Conservation (phyloP, 2,797 vertebrate species). For the Mormyrops boulengeri region DNA sequence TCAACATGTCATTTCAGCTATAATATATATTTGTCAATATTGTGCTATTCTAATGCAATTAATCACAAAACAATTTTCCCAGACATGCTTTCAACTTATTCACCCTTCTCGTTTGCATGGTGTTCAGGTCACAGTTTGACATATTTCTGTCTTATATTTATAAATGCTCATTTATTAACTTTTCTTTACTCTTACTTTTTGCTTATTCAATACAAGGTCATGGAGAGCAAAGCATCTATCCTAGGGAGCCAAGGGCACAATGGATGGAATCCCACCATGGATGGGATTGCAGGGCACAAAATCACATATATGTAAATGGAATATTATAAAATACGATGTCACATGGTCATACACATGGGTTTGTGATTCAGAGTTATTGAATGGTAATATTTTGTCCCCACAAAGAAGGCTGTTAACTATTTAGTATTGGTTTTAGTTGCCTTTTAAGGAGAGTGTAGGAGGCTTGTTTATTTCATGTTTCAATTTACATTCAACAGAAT, state of each 20-base stretch:
- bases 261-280: not conserved
- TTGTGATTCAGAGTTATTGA: not conserved
- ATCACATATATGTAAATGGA: not conserved
- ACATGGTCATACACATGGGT: not conserved
- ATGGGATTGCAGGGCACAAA: not conserved
- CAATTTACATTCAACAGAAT: not conserved
- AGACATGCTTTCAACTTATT: not conserved
- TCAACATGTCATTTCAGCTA: not conserved
- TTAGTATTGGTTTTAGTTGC: not conserved
- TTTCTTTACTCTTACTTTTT: not conserved
- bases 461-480: not conserved
- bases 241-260: not conserved
- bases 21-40: not conserved
- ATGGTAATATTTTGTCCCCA: not conserved
- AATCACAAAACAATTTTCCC: not conserved
- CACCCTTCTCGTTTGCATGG: not conserved
- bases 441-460: not conserved
- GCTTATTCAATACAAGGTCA: not conserved
- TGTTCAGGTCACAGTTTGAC: not conserved
- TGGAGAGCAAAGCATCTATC: not conserved
- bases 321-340: too few species aligned
- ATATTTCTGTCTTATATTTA: not conserved
- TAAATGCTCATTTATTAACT: not conserved
- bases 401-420: not conserved
- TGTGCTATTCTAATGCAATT: not conserved